These are phyloP conservation scores for Helicoverpa armigera DNA, from an alignment of 1,140 invertebrate genomes.

Conservation along the genomic window DNA sequence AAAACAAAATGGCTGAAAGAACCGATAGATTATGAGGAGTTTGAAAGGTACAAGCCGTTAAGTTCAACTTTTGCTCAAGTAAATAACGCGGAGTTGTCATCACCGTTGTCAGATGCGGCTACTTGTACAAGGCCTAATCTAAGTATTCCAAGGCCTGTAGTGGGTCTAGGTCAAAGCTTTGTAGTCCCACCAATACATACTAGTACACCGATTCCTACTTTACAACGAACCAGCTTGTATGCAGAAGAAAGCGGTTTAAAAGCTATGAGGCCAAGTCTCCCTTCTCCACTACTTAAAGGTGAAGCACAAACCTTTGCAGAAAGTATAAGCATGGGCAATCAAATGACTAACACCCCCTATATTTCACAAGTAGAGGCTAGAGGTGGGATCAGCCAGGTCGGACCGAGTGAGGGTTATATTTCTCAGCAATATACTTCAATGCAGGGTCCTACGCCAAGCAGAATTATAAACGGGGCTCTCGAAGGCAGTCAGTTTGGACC, in stretches of 20 bases:
- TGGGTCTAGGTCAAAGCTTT: too few species aligned
- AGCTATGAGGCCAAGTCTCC: too few species aligned
- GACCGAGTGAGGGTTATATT: not conserved
- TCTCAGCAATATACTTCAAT: not conserved
- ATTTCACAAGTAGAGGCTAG: not conserved
- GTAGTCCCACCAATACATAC: too few species aligned
- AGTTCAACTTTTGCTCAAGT: constrained; percentile 28
- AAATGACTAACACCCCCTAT: too few species aligned
- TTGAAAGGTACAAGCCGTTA: not conserved
- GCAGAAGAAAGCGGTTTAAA: too few species aligned
- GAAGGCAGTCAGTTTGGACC: not conserved
- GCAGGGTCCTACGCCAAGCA: not conserved
- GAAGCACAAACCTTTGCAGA: too few species aligned
- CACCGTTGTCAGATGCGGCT: constrained; percentile 10
- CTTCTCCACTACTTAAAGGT: too few species aligned
- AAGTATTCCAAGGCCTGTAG: not conserved
- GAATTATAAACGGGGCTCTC: not conserved
- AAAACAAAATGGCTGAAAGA: constrained; percentile 16
- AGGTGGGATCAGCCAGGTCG: not conserved
- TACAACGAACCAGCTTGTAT: too few species aligned
- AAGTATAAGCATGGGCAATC: too few species aligned
- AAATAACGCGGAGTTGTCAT: not conserved
- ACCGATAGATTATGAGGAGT: not conserved
- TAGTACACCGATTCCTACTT: too few species aligned
- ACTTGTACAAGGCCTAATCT: not conserved